Conservation (phyloP, 2,113 vertebrate genomes). For the Cyanoderma ruficeps region DNA sequence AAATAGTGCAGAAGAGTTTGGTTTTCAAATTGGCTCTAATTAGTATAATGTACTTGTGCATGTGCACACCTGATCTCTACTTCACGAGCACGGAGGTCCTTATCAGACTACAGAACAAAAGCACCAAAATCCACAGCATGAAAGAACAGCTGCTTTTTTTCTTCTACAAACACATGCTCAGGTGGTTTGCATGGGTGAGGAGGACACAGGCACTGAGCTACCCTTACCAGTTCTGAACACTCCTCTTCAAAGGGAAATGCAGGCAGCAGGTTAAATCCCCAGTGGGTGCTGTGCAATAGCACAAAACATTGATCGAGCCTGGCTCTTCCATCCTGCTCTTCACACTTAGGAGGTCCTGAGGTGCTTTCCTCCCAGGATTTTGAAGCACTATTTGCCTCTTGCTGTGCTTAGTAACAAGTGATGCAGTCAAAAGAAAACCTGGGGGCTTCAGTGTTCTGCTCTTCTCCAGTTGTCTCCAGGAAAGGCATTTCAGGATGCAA, state of each 20-base stretch:
- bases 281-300: not conserved
- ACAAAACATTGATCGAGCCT: not conserved
- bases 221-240: not conserved
- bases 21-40: constrained; percentile 66
- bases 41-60: constrained; percentile 33
- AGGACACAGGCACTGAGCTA: not conserved
- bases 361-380: not conserved
- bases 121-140: not conserved
- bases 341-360: not conserved
- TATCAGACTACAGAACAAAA: not conserved
- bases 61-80: constrained; percentile 46
- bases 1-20: constrained; percentile 67
- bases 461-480: not conserved
- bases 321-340: not conserved
- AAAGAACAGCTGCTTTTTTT: not conserved
- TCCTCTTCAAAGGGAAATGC: not conserved
- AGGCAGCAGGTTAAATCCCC: not conserved
- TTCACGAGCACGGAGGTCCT: not conserved
- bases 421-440: not conserved
- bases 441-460: not conserved
- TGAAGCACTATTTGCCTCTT: not conserved
- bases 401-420: not conserved
- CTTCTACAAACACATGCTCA: not conserved
- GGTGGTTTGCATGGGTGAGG: not conserved
- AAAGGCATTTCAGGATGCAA: not conserved